A percentile compares a stretch with the other conserved stretches of the same genome.
Conservation (phyloP, 2,113 vertebrate species). For the Sprattus sprattus region DNA sequence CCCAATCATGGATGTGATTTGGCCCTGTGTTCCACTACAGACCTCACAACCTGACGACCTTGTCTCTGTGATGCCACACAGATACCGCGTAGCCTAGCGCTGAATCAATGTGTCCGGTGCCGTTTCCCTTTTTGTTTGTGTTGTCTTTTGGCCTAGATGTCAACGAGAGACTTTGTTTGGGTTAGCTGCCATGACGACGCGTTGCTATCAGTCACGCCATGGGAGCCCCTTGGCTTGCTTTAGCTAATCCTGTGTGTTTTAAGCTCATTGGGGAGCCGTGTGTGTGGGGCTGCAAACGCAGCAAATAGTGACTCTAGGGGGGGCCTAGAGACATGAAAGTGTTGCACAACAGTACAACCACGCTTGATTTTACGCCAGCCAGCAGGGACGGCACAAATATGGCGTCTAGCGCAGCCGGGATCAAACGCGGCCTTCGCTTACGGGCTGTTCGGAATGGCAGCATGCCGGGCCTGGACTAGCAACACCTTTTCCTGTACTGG, state of each 20-base stretch:
- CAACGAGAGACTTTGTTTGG: conserved; percentile 13
- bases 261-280: conserved; percentile 33
- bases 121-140: not conserved
- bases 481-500: not conserved
- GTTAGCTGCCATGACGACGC: conserved; percentile 25
- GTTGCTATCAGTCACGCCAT: conserved; percentile 1
- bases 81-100: not conserved
- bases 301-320: not conserved
- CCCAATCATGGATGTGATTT: not conserved
- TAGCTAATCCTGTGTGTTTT: conserved; percentile 42
- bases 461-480: not conserved
- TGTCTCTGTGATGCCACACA: not conserved
- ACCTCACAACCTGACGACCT: not conserved
- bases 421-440: not conserved
- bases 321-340: not conserved
- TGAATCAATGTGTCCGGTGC: not conserved
- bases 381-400: not conserved
- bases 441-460: not conserved
- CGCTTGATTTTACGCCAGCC: not conserved
- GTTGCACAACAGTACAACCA: not conserved
- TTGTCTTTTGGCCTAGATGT: not conserved
- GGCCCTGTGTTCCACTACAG: not conserved
- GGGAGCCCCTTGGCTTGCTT: conserved; percentile 15
- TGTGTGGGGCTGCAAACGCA: conserved; percentile 9
- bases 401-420: not conserved